These are phyloP conservation scores for Drosophila antonietae DNA, from an alignment of 2,888 invertebrate species.

Conservation along the genomic window DNA sequence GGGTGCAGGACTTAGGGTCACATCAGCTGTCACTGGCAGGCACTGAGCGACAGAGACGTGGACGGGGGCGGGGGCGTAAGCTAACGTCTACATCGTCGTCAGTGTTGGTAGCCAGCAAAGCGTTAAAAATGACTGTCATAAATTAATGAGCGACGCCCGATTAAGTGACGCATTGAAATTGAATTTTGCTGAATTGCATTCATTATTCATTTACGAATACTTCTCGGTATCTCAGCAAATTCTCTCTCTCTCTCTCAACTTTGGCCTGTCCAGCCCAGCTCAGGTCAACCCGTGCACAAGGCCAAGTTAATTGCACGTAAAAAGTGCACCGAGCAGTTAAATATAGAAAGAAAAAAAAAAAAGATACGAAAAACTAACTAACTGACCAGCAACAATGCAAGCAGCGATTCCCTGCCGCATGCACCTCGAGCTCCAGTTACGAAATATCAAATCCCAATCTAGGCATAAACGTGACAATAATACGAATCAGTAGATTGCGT, in stretches of 20 bases:
- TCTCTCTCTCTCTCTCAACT: background rate
- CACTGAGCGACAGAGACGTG: background rate
- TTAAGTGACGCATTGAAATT: slow-evolving; percentile 70
- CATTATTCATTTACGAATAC: slow-evolving; percentile 79
- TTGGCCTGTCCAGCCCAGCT: background rate
- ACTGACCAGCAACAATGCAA: slow-evolving; percentile 9
- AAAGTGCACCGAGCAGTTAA: slow-evolving; percentile 50
- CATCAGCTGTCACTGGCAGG: slow-evolving; percentile 69
- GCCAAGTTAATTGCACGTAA: slow-evolving; percentile 54
- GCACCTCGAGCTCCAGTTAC: slow-evolving; percentile 8
- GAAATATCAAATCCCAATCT: slow-evolving; percentile 73
- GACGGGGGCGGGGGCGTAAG: background rate
- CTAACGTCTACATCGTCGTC: slow-evolving; percentile 19
- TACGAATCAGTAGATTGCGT: slow-evolving; percentile 78
- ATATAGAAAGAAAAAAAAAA: slow-evolving; percentile 16
- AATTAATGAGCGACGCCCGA: slow-evolving; percentile 77
- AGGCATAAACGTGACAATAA: slow-evolving; percentile 81
- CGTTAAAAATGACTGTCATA: slow-evolving; percentile 81
- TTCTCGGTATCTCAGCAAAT: slow-evolving; percentile 7
- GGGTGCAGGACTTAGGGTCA: slow-evolving; percentile 11
- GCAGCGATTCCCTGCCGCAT: background rate
- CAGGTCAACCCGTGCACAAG: background rate
- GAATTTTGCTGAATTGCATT: slow-evolving; percentile 80
- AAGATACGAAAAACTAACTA: background rate
- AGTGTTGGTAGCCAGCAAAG: slow-evolving; percentile 63